Evolutionary conservation across 2,888 invertebrate genomes (phyloP).

Genomic region (Aquatica leii): DNA sequence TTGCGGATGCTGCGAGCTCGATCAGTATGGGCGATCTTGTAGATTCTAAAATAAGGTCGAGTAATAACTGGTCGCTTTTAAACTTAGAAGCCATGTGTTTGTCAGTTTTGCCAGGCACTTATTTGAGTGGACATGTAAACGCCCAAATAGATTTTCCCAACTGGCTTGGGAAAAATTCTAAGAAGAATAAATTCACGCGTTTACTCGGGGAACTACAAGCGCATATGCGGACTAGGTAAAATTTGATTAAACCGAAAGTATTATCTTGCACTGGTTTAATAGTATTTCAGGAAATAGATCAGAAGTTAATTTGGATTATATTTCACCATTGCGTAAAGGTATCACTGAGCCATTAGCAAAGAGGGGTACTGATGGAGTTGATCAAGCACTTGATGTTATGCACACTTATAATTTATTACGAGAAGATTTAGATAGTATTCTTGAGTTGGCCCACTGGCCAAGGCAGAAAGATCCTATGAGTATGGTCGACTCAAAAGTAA

Average conservation of each 20-base stretch:
- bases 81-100: slow-evolving; percentile 88
- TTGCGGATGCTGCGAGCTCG: slow-evolving; percentile 85
- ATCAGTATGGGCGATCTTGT: slow-evolving; percentile 87
- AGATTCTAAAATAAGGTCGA: slow-evolving; percentile 80
- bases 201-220: slow-evolving; percentile 83
- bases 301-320: slow-evolving; percentile 88
- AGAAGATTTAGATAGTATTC: slow-evolving; percentile 90
- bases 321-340: slow-evolving; percentile 77
- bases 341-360: slow-evolving; percentile 80
- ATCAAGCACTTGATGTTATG: slow-evolving; percentile 75
- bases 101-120: slow-evolving; percentile 88
- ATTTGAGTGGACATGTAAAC: slow-evolving; percentile 80
- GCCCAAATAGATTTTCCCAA: slow-evolving; percentile 89
- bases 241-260: not conserved
- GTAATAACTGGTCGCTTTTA: slow-evolving; percentile 86
- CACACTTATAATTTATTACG: slow-evolving; percentile 85
- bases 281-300: slow-evolving; percentile 83
- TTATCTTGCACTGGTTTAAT: slow-evolving; percentile 36
- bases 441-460: slow-evolving; percentile 88
- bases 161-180: slow-evolving; percentile 97
- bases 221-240: slow-evolving; percentile 83
- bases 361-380: slow-evolving; percentile 76
- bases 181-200: slow-evolving; percentile 79
- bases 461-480: slow-evolving; percentile 79
- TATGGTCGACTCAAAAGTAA: slow-evolving; percentile 73